Conservation (phyloP, 2,113 vertebrate genomes). For the Ammodytes marinus region DNA sequence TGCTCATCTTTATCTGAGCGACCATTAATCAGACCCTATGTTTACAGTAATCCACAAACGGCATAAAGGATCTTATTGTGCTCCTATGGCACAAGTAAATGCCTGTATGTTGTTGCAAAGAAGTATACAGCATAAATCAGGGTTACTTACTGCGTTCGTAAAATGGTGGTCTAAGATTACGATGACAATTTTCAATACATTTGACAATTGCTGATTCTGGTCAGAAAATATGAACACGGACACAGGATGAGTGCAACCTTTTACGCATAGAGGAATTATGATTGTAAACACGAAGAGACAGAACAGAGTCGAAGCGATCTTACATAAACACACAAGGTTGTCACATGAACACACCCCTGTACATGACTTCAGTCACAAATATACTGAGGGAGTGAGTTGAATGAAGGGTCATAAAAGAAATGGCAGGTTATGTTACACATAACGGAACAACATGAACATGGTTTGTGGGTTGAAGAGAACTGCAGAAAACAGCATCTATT, state of each 20-base stretch:
- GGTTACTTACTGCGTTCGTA: neutral
- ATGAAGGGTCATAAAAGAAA: neutral
- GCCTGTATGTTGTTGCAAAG: neutral
- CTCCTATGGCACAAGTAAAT: neutral
- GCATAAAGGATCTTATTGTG: neutral
- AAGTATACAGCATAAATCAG: neutral
- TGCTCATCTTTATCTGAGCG: neutral
- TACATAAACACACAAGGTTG: neutral
- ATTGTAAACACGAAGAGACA: neutral
- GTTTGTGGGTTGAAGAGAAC: conserved; percentile 3
- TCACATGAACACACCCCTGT: neutral
- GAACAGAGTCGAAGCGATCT: neutral
- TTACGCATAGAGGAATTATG: neutral
- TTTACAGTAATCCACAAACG: neutral
- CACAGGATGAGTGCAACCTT: neutral
- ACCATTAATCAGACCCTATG: neutral
- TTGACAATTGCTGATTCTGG: neutral
- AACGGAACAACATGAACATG: conserved; percentile 1
- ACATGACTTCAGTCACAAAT: neutral
- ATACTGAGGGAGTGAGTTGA: neutral
- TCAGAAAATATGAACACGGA: neutral
- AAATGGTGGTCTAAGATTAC: neutral
- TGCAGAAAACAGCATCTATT: conserved; percentile 25
- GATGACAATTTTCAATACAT: neutral
- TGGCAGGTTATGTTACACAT: neutral